Evolutionary conservation across 2,113 vertebrate species (phyloP).

Genomic region (Muntiacus reevesi): DNA sequence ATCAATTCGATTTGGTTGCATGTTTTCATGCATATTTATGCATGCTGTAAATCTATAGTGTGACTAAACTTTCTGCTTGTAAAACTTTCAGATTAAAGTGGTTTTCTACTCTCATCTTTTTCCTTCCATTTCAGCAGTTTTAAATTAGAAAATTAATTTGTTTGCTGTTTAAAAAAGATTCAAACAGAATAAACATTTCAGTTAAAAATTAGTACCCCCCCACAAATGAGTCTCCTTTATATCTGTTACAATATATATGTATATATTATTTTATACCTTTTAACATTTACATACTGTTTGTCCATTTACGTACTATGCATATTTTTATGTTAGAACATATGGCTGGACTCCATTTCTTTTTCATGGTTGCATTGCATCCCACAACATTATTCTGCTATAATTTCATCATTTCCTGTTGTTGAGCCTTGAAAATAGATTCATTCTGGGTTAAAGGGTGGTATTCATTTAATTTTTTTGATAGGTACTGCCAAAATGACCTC

Average conservation of each 20-base stretch:
- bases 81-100: constrained; percentile 20
- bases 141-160: background rate
- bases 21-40: background rate
- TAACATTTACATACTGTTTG: background rate
- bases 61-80: background rate
- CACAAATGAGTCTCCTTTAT: background rate
- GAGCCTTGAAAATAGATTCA: constrained; percentile 2
- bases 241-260: background rate
- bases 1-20: background rate
- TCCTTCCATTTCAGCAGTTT: background rate
- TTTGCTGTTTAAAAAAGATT: constrained; percentile 7
- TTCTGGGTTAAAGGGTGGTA: constrained; percentile 8
- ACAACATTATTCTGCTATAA: background rate
- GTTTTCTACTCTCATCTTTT: background rate
- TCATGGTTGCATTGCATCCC: background rate
- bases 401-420: background rate
- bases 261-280: background rate
- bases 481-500: background rate
- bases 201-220: background rate
- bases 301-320: background rate
- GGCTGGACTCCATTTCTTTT: background rate
- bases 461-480: constrained; percentile 14
- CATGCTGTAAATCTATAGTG: background rate
- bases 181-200: background rate
- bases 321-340: constrained; percentile 4